Conservation (phyloP, 2,888 invertebrate genomes). For the Frankliniella intonsa region DNA sequence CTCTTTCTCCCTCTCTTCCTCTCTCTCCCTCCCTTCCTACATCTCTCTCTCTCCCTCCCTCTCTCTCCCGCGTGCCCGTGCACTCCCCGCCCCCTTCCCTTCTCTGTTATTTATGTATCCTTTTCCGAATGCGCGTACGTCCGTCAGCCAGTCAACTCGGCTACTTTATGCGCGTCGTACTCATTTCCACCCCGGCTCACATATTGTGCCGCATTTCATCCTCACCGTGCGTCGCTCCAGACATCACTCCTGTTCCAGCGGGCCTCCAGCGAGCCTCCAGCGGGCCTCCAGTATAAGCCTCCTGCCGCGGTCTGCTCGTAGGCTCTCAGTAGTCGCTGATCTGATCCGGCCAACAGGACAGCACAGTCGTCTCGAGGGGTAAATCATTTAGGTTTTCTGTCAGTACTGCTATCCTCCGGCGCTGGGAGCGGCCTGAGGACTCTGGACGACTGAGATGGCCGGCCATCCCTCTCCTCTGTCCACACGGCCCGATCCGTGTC, state of each 20-base stretch:
- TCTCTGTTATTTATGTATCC: slow-evolving; percentile 8
- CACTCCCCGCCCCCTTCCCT: neutral
- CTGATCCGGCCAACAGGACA: no score
- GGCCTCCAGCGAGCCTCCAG: neutral
- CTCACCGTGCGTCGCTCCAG: neutral
- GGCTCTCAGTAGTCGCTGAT: no score
- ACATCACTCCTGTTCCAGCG: neutral
- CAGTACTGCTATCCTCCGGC: no score
- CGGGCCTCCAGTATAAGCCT: neutral
- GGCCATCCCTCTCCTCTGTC: neutral
- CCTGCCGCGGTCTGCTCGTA: no score
- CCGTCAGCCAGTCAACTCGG: slow-evolving; percentile 6
- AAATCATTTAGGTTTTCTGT: no score
- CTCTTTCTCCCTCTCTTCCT: neutral
- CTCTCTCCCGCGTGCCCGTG: neutral
- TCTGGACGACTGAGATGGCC: neutral
- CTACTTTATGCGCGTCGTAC: neutral
- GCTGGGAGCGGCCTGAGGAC: no score
- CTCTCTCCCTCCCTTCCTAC: neutral
- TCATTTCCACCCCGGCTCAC: slow-evolving; percentile 2
- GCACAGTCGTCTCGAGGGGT: no score
- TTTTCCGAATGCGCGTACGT: slow-evolving; percentile 18
- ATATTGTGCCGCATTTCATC: slow-evolving; percentile 11
- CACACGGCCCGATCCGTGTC: neutral
- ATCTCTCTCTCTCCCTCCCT: neutral